phyloP scores from a whole-genome alignment of 2,888 invertebrate species.

The Miltochrista miniata region DNA sequence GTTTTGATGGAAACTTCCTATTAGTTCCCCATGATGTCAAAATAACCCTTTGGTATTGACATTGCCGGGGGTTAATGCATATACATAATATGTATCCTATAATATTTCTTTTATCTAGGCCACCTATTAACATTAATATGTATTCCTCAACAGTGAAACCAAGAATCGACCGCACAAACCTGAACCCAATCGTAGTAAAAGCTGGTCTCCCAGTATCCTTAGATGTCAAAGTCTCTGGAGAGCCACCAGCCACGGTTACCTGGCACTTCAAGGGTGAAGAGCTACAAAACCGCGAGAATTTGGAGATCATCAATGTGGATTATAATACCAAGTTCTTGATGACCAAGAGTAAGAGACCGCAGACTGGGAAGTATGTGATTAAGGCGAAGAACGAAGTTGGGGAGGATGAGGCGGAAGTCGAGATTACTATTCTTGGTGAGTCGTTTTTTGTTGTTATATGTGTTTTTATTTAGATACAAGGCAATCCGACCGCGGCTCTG shows the following conservation, averaged over 20 bases:
- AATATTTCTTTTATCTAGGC: too few relatives aligned
- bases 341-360: constrained; percentile 90
- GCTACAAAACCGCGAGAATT: constrained; percentile 82
- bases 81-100: too few relatives aligned
- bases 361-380: constrained; percentile 94
- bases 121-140: not conserved
- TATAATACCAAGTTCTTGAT: constrained; percentile 96
- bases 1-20: too few relatives aligned
- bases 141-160: constrained; percentile 90
- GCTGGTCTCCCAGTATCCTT: constrained; percentile 94
- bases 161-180: constrained; percentile 94
- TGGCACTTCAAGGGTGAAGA: constrained; percentile 93
- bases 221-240: constrained; percentile 95
- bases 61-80: too few relatives aligned
- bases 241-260: constrained; percentile 95
- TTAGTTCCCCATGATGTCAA: too few relatives aligned
- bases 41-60: too few relatives aligned
- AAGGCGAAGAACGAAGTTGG: constrained; percentile 96
- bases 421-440: constrained; percentile 91
- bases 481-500: too few relatives aligned
- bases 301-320: constrained; percentile 92
- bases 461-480: too few relatives aligned
- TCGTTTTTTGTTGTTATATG: constrained; percentile 1
- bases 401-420: constrained; percentile 95
- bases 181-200: constrained; percentile 93